A percentile compares a stretch with the other conserved stretches of the same genome.
Evolutionary conservation across 2,888 invertebrate species (phyloP).

Genomic region (Eupithecia pulchellata): DNA sequence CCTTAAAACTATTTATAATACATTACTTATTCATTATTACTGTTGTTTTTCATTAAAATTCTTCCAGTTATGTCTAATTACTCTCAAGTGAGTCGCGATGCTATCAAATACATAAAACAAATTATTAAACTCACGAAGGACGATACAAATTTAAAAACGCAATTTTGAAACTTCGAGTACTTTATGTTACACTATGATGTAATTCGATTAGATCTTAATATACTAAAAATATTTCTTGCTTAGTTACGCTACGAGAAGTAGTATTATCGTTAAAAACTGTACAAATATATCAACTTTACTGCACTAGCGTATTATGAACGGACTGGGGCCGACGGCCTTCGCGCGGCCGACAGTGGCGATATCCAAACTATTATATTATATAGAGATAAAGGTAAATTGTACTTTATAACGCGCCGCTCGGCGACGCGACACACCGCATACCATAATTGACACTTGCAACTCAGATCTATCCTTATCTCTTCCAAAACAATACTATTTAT

Average conservation of each 20-base stretch:
- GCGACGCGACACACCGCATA: slow-evolving; percentile 47
- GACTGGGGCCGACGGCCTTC: slow-evolving; percentile 30
- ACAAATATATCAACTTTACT: slow-evolving; percentile 76
- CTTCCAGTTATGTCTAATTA: slow-evolving; percentile 82
- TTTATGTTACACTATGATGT: slow-evolving; percentile 81
- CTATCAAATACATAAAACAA: slow-evolving; percentile 60
- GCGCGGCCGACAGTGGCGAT: background rate
- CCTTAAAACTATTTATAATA: slow-evolving; percentile 84
- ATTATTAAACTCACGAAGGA: slow-evolving; percentile 64
- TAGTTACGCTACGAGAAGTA: slow-evolving; percentile 80
- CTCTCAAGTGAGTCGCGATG: slow-evolving; percentile 78
- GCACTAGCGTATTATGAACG: slow-evolving; percentile 66
- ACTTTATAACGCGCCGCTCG: slow-evolving; percentile 62
- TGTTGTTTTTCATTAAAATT: slow-evolving; percentile 83
- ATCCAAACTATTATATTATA: slow-evolving; percentile 47
- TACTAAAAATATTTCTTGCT: slow-evolving; percentile 84
- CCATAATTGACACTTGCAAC: slow-evolving; percentile 35
- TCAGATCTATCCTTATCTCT: background rate
- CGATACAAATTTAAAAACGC: slow-evolving; percentile 71
- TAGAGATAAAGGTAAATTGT: slow-evolving; percentile 72
- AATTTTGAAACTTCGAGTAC: slow-evolving; percentile 75
- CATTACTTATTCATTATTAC: slow-evolving; percentile 83
- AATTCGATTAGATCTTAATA: slow-evolving; percentile 85
- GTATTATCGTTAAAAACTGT: slow-evolving; percentile 81
- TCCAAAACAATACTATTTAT: background rate